Evolutionary conservation across 1,140 invertebrate genomes (phyloP), one percentile per base, ranked within the genome.

Genomic region (Drosophila tani): DNA sequence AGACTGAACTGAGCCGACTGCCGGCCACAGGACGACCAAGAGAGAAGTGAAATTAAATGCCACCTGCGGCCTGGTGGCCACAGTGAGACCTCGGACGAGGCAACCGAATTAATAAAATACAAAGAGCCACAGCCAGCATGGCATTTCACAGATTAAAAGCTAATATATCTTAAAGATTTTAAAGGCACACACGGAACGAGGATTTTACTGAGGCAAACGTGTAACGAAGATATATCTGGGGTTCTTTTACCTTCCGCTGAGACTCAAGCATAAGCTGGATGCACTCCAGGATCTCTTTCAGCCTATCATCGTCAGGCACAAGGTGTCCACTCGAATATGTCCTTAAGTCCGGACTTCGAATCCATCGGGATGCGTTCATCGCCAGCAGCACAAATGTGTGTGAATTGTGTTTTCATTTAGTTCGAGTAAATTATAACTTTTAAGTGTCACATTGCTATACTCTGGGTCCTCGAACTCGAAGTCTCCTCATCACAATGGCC

Each of bases 361-460:
- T 32, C 29, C 29, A 8, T 32, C 29, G 29, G 29, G 29, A 32
- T 9, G 15, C 24, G n/a, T 62, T 40, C 5, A 45, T 38, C 7
- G 68, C 32, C 17, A 14, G 55, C 15, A 35, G 12, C 15, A 41
- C 60, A 3, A 50, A 21, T 32, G 24, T 55, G 58, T 58, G 41
- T 57, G 19, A 19, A 45, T 57, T 63, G 49, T 40, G 49, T 47
- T 60, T 21, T 12, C 7, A 38, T 50, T 68, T 45, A 47, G 47
- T 53, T 74, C 49, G 53, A 59, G 40, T 60, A 51, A 76, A 60
- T 67, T 63, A 80, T 73, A 73, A 76, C 71, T 83, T 83, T 77
- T 50, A 80, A 81, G 50, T 81, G 79, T 79, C 70, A 65, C 79
- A 69, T 68, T 62, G 70, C 56, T 75, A 32, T 29, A 55, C 43